These are phyloP conservation scores for Biston stratarius DNA, from an alignment of 2,888 invertebrate genomes.

Conservation along the genomic window DNA sequence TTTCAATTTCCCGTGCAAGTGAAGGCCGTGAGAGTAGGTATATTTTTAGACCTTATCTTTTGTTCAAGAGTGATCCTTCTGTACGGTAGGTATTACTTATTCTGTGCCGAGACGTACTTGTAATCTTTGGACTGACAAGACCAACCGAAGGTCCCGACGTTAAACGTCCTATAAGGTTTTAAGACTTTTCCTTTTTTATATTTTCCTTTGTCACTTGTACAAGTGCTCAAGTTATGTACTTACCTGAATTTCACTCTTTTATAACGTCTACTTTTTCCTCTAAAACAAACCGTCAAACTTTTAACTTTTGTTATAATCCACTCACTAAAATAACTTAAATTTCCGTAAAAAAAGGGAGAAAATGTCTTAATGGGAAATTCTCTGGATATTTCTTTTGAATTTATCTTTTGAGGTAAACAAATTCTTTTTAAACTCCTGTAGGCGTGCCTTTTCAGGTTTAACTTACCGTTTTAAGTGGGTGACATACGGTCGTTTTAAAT, in stretches of 20 bases:
- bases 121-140: too few species aligned
- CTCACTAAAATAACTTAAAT: slow-evolving; percentile 28
- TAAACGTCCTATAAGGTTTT: not conserved
- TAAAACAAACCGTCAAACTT: slow-evolving; percentile 21
- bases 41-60: too few species aligned
- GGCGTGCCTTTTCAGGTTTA: slow-evolving; percentile 40
- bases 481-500: not conserved
- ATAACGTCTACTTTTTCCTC: not conserved
- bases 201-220: slow-evolving; percentile 3
- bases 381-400: slow-evolving; percentile 45
- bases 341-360: slow-evolving; percentile 24
- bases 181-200: not conserved
- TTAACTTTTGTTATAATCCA: slow-evolving; percentile 21
- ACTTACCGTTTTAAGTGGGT: slow-evolving; percentile 30
- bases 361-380: slow-evolving; percentile 42
- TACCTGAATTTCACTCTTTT: not conserved
- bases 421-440: slow-evolving; percentile 55
- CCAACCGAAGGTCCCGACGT: too few species aligned
- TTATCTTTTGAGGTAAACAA: slow-evolving; percentile 61
- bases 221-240: not conserved
- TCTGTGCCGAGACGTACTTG: too few species aligned
- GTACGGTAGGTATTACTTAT: too few species aligned
- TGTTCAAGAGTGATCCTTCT: too few species aligned
- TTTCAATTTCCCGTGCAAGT: too few species aligned
- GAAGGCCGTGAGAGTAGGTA: too few species aligned